Base-by-base conservation (phyloP, 2,113 vertebrate genomes). In the Tretioscincus oriximinensis region DNA sequence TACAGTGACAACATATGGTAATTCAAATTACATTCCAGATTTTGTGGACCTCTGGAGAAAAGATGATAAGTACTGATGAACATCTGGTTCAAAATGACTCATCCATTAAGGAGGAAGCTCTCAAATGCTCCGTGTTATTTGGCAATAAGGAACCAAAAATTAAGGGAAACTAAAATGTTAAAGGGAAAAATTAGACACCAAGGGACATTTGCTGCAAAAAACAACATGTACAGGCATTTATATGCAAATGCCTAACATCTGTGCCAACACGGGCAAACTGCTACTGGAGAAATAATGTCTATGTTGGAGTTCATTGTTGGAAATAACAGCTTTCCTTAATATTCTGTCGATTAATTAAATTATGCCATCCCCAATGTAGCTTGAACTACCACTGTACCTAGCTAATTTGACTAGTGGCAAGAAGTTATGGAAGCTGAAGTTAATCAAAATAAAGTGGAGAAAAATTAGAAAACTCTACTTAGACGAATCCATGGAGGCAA, bases 31-130 rank as follows among this genome's bases (percentile, higher is more conserved):
- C 3, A 24, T 35, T 29, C 28, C 24, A 26, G 24, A 66, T 22
- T 81, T 73, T 81, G 61, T 80, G 70, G 61, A 18, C 45, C 61
- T 73, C 63, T 73, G 29, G 63, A 74, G 71, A 31, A 66, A 73
- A 73, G 29, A 5, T 66, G 61, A 72, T 54, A 73, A 71, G 70
- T 26, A 29, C 31, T 74, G 79, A 41, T 64, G 71, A 81, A 74
- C 79, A 74, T 66, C 61, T 81, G 70, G 47, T 66, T 35, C 60
- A 47, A 49, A 80, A 70, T 65, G 60, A n/a, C 29, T 73, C 47
- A 81, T 54, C 45, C 70, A 73, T 66, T 66, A 81, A 47, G 49
- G 29, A 67, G 65, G 79, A 81, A 54, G 28, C 51, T 66, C 47
- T n/a, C 60, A 65, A 80, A 65, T 65, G 60, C 10, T 24, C 7